These are phyloP conservation scores for Xestobium rufovillosum DNA, from an alignment of 2,888 invertebrate species.

Conservation along the genomic window DNA sequence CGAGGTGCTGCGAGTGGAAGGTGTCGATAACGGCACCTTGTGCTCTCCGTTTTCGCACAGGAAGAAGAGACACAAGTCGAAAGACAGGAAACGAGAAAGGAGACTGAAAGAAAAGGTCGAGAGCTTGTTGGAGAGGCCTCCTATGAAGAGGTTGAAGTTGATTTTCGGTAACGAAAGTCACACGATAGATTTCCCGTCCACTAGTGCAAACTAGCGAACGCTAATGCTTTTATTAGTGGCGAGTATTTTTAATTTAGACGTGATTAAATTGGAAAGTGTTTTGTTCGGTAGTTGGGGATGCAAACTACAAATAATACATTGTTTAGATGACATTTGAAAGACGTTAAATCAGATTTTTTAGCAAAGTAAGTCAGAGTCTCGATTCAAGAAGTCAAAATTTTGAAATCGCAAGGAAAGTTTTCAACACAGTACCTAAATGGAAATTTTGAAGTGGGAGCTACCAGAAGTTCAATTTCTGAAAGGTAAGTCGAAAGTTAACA, in stretches of 20 bases:
- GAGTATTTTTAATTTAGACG: not conserved
- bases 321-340: slow-evolving; percentile 1
- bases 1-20: slow-evolving; percentile 76
- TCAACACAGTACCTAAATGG: too few species aligned
- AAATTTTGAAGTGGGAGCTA: too few species aligned
- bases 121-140: slow-evolving; percentile 54
- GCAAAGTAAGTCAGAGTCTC: too few species aligned
- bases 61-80: slow-evolving; percentile 56
- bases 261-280: not conserved
- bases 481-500: too few species aligned
- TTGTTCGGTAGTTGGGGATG: too few species aligned
- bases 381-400: too few species aligned
- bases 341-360: not conserved
- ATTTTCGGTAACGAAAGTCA: slow-evolving; percentile 85
- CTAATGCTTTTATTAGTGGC: not conserved
- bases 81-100: slow-evolving; percentile 41
- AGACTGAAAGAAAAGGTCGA: slow-evolving; percentile 38
- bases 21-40: slow-evolving; percentile 49
- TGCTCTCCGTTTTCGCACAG: slow-evolving; percentile 51
- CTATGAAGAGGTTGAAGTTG: slow-evolving; percentile 77
- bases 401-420: too few species aligned
- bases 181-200: slow-evolving; percentile 80
- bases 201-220: slow-evolving; percentile 47
- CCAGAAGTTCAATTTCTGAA: too few species aligned
- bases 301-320: too few species aligned